Evolutionary conservation across 2,888 invertebrate species (phyloP).

Genomic region (Dinocampus coccinellae): DNA sequence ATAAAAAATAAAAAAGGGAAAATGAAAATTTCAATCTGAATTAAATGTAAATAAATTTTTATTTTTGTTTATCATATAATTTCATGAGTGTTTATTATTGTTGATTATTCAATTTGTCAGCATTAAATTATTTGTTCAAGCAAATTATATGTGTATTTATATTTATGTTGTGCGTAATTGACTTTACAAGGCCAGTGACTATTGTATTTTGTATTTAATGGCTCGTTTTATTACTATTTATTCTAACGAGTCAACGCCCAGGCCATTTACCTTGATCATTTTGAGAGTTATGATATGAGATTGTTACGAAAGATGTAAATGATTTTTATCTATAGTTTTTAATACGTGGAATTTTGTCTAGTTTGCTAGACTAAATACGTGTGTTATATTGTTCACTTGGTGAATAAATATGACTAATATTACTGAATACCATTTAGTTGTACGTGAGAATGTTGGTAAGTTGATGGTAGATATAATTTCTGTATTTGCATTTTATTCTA

Average conservation of each 20-base stretch:
- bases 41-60: background rate
- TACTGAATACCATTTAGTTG: background rate
- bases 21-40: background rate
- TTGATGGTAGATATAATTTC: background rate
- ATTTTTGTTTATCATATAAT: slow-evolving; percentile 5
- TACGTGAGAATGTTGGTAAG: background rate
- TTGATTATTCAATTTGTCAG: background rate
- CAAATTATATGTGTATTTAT: background rate
- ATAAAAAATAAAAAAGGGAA: too few relatives aligned
- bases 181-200: background rate
- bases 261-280: background rate
- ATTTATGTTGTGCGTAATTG: background rate
- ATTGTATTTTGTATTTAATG: background rate
- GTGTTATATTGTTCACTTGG: background rate
- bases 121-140: background rate
- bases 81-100: background rate
- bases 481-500: background rate
- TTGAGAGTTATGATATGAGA: background rate
- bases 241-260: background rate
- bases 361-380: background rate
- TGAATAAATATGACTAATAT: background rate
- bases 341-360: background rate
- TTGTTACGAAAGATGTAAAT: background rate
- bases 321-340: background rate
- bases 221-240: background rate